Percentiles rank a stretch among this genome's conserved stretches.
Evolutionary conservation across 2,888 invertebrate species (phyloP).

Genomic region (Eilema caniola): DNA sequence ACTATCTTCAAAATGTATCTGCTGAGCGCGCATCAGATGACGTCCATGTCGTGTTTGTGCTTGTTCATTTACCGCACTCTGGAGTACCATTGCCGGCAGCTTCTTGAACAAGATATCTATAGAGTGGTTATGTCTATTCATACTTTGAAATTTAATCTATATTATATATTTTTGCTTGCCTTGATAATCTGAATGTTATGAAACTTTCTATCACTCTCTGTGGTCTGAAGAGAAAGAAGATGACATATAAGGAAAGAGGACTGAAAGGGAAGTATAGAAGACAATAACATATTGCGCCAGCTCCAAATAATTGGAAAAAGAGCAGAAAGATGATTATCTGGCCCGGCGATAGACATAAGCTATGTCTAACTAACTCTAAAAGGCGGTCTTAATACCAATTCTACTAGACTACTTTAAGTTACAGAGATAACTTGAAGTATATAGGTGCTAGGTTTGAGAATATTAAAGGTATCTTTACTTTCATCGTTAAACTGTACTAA

Average conservation of each 20-base stretch:
- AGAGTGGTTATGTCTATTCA: not conserved
- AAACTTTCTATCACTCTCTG: not conserved
- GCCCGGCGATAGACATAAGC: not conserved
- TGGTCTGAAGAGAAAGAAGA: not conserved
- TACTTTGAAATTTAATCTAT: not conserved
- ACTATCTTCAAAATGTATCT: not conserved
- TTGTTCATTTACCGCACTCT: slow-evolving; percentile 44
- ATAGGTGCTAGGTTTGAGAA: too few relatives aligned
- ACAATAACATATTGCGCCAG: not conserved
- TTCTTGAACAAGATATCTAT: slow-evolving; percentile 12
- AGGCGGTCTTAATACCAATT: too few relatives aligned
- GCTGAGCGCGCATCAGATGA: slow-evolving; percentile 11
- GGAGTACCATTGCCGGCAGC: slow-evolving; percentile 22
- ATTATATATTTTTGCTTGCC: not conserved
- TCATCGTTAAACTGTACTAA: not conserved
- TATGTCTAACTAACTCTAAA: too few relatives aligned
- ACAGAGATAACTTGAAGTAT: too few relatives aligned
- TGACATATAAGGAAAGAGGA: not conserved
- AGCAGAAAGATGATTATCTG: not conserved
- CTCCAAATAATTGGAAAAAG: not conserved
- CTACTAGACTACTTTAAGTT: too few relatives aligned
- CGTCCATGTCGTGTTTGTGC: slow-evolving; percentile 32
- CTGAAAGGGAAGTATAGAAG: not conserved
- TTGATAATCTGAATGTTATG: not conserved
- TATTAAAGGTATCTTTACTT: not conserved